Conservation (phyloP, 2,888 invertebrate species). For the Lottia scabra region DNA sequence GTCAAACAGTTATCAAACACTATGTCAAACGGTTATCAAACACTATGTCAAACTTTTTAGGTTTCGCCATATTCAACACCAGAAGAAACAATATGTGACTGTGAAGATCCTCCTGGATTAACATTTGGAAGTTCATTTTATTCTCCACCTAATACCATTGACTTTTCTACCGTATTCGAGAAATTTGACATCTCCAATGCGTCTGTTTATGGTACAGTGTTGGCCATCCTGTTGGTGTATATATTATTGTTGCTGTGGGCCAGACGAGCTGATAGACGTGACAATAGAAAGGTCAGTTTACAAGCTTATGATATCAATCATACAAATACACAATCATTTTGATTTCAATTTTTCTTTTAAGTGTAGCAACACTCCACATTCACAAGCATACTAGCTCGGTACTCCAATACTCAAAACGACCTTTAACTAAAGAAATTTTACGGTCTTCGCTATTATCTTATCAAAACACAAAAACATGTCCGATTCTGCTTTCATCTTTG, state of each 20-base stretch:
- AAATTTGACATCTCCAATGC: slow-evolving; percentile 62
- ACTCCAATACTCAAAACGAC: too few species aligned
- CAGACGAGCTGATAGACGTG: slow-evolving; percentile 61
- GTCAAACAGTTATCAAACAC: too few species aligned
- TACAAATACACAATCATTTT: too few species aligned
- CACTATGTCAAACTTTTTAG: not conserved
- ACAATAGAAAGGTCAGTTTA: slow-evolving; percentile 43
- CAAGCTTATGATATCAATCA: too few species aligned
- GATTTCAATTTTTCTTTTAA: too few species aligned
- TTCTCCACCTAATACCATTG: slow-evolving; percentile 58
- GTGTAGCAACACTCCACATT: too few species aligned
- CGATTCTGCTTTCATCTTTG: too few species aligned
- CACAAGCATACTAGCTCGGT: too few species aligned
- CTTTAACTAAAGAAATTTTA: too few species aligned
- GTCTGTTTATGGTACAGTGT: slow-evolving; percentile 62
- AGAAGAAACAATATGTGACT: slow-evolving; percentile 50
- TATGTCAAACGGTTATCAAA: too few species aligned
- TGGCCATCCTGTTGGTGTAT: slow-evolving; percentile 52
- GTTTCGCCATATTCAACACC: slow-evolving; percentile 12
- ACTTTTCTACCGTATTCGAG: slow-evolving; percentile 53
- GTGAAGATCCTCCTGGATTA: slow-evolving; percentile 43
- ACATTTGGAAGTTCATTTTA: slow-evolving; percentile 56
- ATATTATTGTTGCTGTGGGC: slow-evolving; percentile 60
- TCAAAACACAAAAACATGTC: too few species aligned
- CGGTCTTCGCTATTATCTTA: too few species aligned